Conservation (phyloP, 2,888 invertebrate genomes). For the Cenopis cana region DNA sequence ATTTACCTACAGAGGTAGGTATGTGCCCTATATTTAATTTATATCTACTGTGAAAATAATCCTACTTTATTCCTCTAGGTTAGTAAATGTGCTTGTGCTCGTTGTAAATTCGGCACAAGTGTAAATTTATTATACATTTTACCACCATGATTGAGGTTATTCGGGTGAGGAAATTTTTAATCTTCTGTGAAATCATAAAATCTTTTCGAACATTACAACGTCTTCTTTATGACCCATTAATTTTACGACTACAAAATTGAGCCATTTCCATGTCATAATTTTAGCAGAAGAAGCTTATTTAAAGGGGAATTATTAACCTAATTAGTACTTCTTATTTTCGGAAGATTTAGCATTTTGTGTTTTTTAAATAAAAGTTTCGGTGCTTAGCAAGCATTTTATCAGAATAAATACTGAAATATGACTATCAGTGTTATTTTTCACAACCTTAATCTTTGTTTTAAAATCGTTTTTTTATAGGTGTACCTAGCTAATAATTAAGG, state of each 20-base stretch:
- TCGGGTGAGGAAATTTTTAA: constrained; percentile 71
- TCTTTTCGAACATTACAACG: constrained; percentile 55
- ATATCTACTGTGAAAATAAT: constrained; percentile 14
- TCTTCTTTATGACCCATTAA: constrained; percentile 71
- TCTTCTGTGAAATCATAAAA: constrained; percentile 62
- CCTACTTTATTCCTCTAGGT: not conserved
- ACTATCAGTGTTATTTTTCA: too few species aligned
- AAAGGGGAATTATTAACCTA: not conserved
- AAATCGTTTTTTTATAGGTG: too few species aligned
- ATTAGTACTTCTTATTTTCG: not conserved
- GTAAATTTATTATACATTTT: constrained; percentile 44
- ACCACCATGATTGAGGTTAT: constrained; percentile 53
- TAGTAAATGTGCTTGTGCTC: not conserved
- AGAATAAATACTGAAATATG: too few species aligned
- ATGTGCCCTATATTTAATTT: not conserved
- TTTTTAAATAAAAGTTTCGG: too few species aligned
- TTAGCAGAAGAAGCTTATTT: constrained; percentile 24
- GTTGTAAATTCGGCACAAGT: constrained; percentile 41
- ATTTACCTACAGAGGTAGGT: not conserved
- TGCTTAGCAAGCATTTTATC: too few species aligned
- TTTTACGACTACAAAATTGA: constrained; percentile 63
- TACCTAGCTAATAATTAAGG: too few species aligned
- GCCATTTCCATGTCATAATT: constrained; percentile 50
- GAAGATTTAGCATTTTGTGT: not conserved
- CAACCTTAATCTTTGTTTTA: too few species aligned